phyloP scores from a whole-genome alignment of 2,113 vertebrate species.

The Malurus melanocephalus region DNA sequence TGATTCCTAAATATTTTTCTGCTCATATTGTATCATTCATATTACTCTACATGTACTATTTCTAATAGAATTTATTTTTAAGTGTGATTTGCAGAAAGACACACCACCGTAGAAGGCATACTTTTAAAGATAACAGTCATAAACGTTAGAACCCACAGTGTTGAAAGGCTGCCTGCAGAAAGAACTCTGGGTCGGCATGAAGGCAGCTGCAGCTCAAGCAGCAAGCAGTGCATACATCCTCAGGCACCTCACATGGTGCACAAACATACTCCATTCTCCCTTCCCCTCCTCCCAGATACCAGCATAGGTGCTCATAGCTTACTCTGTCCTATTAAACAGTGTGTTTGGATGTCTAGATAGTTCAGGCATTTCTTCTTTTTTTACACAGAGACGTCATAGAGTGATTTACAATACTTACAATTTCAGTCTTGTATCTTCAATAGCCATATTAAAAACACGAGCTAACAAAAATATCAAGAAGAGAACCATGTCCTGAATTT shows the following conservation, averaged over 20 bases:
- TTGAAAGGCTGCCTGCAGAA: neutral
- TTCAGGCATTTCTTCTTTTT: neutral
- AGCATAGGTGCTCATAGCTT: neutral
- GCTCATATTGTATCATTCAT: neutral
- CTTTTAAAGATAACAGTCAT: neutral
- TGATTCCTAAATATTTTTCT: neutral
- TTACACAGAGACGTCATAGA: neutral
- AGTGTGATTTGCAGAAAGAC: neutral
- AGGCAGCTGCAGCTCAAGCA: neutral
- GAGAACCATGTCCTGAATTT: neutral
- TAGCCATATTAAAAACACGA: neutral
- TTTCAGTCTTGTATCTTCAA: neutral
- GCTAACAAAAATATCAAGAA: neutral
- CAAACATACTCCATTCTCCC: neutral
- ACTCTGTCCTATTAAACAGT: neutral
- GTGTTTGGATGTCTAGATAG: neutral
- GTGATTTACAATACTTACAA: neutral
- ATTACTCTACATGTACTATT: neutral
- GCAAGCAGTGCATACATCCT: neutral
- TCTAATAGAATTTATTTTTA: neutral
- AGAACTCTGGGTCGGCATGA: neutral
- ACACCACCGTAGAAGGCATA: neutral
- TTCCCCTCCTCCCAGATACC: neutral
- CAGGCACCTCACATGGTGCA: neutral
- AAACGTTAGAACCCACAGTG: neutral